Evolutionary conservation across 2,113 vertebrate genomes (phyloP), one percentile per base, ranked within the genome.

Genomic region (Perca schrenkii): DNA sequence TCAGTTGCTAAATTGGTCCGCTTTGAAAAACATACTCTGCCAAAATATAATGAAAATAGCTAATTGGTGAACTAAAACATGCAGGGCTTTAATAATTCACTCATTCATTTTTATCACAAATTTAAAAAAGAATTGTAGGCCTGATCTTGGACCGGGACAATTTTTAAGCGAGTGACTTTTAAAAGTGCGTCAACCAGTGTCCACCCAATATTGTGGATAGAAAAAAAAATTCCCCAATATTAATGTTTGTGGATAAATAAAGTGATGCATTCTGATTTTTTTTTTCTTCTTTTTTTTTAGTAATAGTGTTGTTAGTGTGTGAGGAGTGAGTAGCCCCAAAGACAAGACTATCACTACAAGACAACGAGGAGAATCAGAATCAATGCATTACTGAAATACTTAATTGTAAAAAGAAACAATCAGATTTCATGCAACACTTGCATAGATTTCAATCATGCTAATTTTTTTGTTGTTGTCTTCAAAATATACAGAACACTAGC

Each of bases 371-470:
- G 79, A 93, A 90, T 88, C 89, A 88, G 83, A 92, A 90, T 86
- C 82, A 50, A 92, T 93, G 93, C 94, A 91, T 92, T 93, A 94
- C 91, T 92, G 92, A 94, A 95, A 94, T 94, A 94, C 92, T 92
- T 84, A 92, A 93, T 91, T 64, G 73, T 90, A 80, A 88, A 95
- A 95, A 94, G 79, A 94, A 95, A 94, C 94, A 86, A 93, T 92
- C 92, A 94, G 91, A 77, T 92, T 91, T 95, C 95, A 96, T 96
- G 95, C 95, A 96, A 95, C 93, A 95, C 94, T 96, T 96, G 95
- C 95, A 96, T 96, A 96, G 95, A 90, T 80, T 93, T 74, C 82
- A 89, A 93, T 92, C 94, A 95, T 95, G 95, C 94, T 90, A 84
- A 88, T 94, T 93, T 90, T 92, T 82, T 85, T 83, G 28, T 28